Evolutionary conservation across 1,140 invertebrate species (phyloP), one percentile per base, ranked within the genome.

Genomic region (Diorhabda elongata): DNA sequence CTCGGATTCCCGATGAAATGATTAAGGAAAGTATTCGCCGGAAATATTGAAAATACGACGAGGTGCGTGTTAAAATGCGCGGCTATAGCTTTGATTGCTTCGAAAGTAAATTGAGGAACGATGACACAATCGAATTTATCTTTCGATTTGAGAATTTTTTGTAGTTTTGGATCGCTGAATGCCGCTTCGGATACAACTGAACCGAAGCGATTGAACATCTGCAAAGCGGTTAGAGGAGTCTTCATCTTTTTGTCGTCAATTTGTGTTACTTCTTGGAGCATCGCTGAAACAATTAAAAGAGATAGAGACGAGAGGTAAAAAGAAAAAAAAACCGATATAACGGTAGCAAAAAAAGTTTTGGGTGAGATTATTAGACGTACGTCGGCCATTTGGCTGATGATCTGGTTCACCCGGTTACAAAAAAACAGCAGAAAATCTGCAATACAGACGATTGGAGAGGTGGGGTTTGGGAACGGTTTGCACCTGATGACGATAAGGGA

Each of bases 21-120:
- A 63, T 80, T 80, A 4, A 73, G 71, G 74, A 73, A 78, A 56
- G 65, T 62, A 60, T 72, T 75, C 3, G 74, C 61, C 3, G 74
- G 72, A 9, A 76, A 52, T 0, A 80, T 74, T 68, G 82, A 83
- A 5, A 86, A 71, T 0, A 83, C 81, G 3, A 92, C 85, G 0
- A 87, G 83, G 0, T 89, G 89, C 3, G 85, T 85, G 60, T 86
- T 80, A 43, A 90, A 84, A 73, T 88, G 84, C 67, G 87, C 80
- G 44, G 86, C 84, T n/a, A 91, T 78, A 5, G 84, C 87, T 66
- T 90, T 79, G 70, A 86, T 85, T 74, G 89, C 91, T 68, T 91
- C 88, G 62, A 84, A 86, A 59, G 90, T 88, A 73, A 91, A 91
- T 67, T 84, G 83, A 76, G 91, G 89, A 3, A 87, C 81, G 2